Base-by-base conservation (phyloP, 1,140 invertebrate species). In the Holcopasites calliopsidis region DNA sequence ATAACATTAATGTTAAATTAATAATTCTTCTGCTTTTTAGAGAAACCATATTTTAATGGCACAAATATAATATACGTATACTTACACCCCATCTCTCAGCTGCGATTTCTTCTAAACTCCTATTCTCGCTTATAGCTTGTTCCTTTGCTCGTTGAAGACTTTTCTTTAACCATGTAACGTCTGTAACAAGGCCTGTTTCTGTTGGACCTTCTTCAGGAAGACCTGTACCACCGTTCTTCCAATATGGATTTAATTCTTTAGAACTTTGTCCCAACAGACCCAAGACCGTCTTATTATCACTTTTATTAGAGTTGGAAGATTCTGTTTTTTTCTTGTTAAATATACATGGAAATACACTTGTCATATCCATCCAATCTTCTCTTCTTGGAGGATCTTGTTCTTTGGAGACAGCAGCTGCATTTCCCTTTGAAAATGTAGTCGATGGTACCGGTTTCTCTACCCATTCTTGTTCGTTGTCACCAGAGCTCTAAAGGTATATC, bases 241-340 rank as follows among this genome's bases (percentile, higher is more conserved):
- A 98, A 89, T 97, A 97, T 1, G 97, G 97, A 93, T 99, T 99
- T 55, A 98, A 91, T 92, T 99, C 97, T 85, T 94, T 92, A 3
- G 86, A 88, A 86, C 95, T 95, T 77, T 95, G 95, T 3, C 95
- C 94, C 47, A 95, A 95, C 93, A 97, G 92, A 82, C 95, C 85
- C 35, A 90, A 77, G 38, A 88, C 84, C 28, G 47, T 94, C 18
- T 92, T 91, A 76, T 93, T 92, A 82, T 92, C 90, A 82, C 94
- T 93, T 42, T 92, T 84, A 66, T 92, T 73, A 73, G 86, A 83
- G 23, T 85, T 82, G 87, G 83, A 40, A 88, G 89, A 47, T 77
- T 84, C 75, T 91, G 92, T 52, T 87, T 83, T 61, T 91, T 90
- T 57, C 80, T 88, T 93, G 87, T 83, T 62, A 70, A 88, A 86